Evolutionary conservation across 2,113 vertebrate genomes (phyloP), one percentile per base, ranked within the genome.

Genomic region (Megaleporinus macrocephalus): DNA sequence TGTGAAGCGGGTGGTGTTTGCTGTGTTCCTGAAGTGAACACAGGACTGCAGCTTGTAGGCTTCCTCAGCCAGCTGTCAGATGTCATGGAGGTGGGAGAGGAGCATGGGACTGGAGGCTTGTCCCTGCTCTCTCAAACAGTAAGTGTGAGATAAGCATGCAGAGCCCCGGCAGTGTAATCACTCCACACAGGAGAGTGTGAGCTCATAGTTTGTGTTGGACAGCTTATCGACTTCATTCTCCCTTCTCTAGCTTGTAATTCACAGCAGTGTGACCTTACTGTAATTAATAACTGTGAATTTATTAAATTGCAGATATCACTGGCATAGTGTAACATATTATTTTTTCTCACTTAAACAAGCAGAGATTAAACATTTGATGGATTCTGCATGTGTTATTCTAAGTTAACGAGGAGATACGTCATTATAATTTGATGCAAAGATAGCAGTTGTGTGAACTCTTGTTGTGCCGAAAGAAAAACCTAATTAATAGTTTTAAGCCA

Each of bases 61-160:
- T 27, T 69, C 59, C 30, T 63, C 79, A 73, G 59, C 41, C 68
- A 73, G 27, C 72, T 57, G 74, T 68, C 66, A 30, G 20, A 65
- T 82, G 61, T 72, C 83, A 80, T 49, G 66, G 66, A 69, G 36
- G 76, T 84, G 83, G 80, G 27, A 80, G 68, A 72, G 6, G 26
- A 49, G 26, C 66, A 51, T 1, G 33, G 68, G 63, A 63, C 59
- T 29, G 3, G 11, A 51, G 61, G 71, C 69, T 80, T 44, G 44
- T 61, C 27, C 26, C 47, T 70, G 12, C 14, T 24, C 68, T 65
- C n/a, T 62, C 41, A 57, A 71, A 78, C 62, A 62, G 22, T 71
- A 44, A 26, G 26, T 65, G 47, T 85, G 70, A 71, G 68, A 7
- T 30, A 72, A 13, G 47, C 0, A 24, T 77, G 72, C 29, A 69